Percentiles rank a stretch among this genome's conserved stretches.
phyloP scores from a whole-genome alignment of 1,140 invertebrate genomes.

The Drosophila fuyamai region DNA sequence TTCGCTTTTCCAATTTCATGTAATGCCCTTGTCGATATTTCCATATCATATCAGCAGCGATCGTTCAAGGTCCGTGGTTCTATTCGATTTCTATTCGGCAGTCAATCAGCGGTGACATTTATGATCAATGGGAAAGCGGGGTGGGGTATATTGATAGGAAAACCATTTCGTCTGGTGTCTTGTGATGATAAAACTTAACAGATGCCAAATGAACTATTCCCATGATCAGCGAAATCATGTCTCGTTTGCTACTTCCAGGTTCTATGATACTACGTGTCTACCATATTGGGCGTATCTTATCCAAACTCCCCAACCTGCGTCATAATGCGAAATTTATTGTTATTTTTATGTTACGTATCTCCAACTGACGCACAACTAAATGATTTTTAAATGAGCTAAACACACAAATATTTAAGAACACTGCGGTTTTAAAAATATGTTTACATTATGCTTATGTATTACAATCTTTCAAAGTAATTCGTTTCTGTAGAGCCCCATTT shows the following conservation, averaged over 20 bases:
- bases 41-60: slow-evolving; percentile 20
- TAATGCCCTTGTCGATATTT: slow-evolving; percentile 13
- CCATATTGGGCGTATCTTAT: slow-evolving; percentile 24
- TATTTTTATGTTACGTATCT: slow-evolving; percentile 5
- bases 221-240: slow-evolving; percentile 3
- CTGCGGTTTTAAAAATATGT: too few species aligned
- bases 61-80: slow-evolving; percentile 31
- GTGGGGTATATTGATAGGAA: slow-evolving; percentile 2
- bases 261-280: slow-evolving; percentile 11
- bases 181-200: slow-evolving; percentile 2
- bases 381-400: slow-evolving; percentile 1
- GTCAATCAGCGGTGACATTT: slow-evolving; percentile 35
- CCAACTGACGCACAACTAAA: slow-evolving; percentile 8
- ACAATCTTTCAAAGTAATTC: too few species aligned
- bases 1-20: slow-evolving; percentile 23
- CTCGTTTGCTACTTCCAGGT: neutral
- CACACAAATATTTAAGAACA: too few species aligned
- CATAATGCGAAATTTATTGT: slow-evolving; percentile 11
- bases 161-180: neutral
- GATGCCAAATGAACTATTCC: slow-evolving; percentile 17
- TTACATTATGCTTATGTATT: too few species aligned
- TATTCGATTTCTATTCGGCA: slow-evolving; percentile 7
- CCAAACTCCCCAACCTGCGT: slow-evolving; percentile 15
- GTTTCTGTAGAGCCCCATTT: too few species aligned
- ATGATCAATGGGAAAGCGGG: slow-evolving; percentile 10